Conservation (phyloP, 2,113 vertebrate species). For the Colius striatus region DNA sequence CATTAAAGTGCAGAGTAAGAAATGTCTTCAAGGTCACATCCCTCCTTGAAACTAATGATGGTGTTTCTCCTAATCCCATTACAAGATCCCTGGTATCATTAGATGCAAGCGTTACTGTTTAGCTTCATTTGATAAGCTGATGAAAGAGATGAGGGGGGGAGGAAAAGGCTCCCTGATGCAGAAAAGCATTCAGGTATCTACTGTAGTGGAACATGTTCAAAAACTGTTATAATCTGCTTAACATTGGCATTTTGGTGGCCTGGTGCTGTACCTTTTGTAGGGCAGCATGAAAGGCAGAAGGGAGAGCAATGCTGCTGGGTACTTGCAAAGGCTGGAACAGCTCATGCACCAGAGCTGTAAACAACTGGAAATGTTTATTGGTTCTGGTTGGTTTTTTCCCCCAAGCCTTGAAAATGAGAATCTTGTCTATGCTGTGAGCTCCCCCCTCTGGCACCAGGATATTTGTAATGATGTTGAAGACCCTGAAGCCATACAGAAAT, state of each 20-base stretch:
- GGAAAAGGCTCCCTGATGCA: constrained; percentile 42
- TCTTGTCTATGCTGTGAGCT: constrained; percentile 79
- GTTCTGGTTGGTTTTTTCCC: neutral
- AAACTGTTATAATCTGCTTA: constrained; percentile 37
- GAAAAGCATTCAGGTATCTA: neutral
- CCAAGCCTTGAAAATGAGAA: constrained; percentile 4
- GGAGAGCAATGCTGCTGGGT: neutral
- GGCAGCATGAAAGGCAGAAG: neutral
- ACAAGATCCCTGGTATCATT: constrained; percentile 49
- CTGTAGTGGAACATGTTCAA: constrained; percentile 32
- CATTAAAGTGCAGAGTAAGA: constrained; percentile 4
- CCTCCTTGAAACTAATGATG: constrained; percentile 64
- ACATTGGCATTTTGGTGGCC: constrained; percentile 34
- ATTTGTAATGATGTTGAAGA: neutral
- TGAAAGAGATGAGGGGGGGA: constrained; percentile 42
- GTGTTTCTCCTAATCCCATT: constrained; percentile 68
- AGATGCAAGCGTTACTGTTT: constrained; percentile 51
- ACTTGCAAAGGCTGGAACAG: neutral
- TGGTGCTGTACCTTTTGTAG: neutral
- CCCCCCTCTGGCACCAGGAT: constrained; percentile 77
- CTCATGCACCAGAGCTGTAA: neutral
- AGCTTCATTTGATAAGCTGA: constrained; percentile 73
- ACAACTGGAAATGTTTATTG: neutral
- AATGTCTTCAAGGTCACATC: constrained; percentile 57
- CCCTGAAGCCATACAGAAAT: neutral